A percentile compares a stretch with the other conserved stretches of the same genome.
phyloP scores from a whole-genome alignment of 2,888 invertebrate species.

The Thereva unica region DNA sequence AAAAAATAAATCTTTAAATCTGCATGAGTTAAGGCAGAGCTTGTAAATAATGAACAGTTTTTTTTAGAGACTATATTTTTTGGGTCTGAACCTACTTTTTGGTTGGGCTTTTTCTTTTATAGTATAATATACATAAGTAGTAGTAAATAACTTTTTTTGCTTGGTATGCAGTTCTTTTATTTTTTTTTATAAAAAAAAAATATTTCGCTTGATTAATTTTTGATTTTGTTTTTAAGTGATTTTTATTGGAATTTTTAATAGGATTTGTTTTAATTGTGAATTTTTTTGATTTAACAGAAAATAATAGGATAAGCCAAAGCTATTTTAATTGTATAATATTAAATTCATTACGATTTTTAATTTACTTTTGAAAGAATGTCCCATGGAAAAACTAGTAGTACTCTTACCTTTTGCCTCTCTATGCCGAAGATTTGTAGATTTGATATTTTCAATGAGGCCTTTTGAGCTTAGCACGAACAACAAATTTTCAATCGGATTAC shows the following conservation, averaged over 20 bases:
- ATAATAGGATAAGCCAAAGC: too few species aligned
- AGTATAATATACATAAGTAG: neutral
- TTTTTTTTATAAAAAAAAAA: constrained; percentile 1
- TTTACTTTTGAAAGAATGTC: too few species aligned
- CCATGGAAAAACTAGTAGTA: too few species aligned
- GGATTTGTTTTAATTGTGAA: neutral
- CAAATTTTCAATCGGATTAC: too few species aligned
- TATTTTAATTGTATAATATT: too few species aligned
- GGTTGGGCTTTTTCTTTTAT: constrained; percentile 13
- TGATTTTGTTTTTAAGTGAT: constrained; percentile 3
- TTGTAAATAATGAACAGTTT: constrained; percentile 21
- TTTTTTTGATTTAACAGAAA: neutral
- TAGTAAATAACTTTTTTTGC: constrained; percentile 21
- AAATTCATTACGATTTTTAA: too few species aligned
- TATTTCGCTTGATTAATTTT: neutral
- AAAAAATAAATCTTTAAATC: neutral
- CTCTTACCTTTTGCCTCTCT: too few species aligned
- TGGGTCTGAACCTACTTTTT: neutral
- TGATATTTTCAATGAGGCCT: too few species aligned
- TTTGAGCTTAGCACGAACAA: too few species aligned
- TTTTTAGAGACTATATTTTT: constrained; percentile 4
- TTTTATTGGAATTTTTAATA: neutral
- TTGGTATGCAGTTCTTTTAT: constrained; percentile 24
- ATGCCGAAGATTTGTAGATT: too few species aligned
- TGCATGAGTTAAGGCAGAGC: constrained; percentile 5